Conservation (phyloP, 1,140 invertebrate species). For the Cotesia glomerata region DNA sequence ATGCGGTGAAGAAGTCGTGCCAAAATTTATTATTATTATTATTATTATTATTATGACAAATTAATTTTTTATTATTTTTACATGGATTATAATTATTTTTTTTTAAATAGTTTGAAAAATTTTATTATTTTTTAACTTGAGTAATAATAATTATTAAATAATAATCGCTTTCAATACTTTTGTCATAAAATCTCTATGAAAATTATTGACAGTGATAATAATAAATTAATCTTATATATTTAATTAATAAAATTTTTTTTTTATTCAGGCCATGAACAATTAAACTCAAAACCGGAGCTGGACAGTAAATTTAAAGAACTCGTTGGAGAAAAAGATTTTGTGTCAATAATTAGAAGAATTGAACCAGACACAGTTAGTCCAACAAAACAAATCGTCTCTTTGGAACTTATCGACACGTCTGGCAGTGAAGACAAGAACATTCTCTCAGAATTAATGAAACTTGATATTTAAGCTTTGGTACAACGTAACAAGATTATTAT, state of each 20-base stretch:
- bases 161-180: no score
- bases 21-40: no score
- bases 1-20: no score
- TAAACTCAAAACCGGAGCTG: constrained; percentile 68
- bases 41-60: no score
- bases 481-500: not conserved
- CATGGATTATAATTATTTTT: no score
- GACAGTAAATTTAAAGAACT: constrained; percentile 67
- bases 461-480: not conserved
- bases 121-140: no score
- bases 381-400: constrained; percentile 60
- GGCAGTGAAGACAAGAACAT: constrained; percentile 64
- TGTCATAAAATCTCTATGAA: no score
- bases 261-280: constrained; percentile 63
- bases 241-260: not conserved
- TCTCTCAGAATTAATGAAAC: constrained; percentile 55
- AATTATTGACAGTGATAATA: no score
- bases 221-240: no score
- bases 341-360: constrained; percentile 62
- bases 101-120: no score
- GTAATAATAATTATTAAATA: no score
- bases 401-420: constrained; percentile 66
- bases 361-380: constrained; percentile 61
- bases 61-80: no score
- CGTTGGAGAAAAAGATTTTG: constrained; percentile 66